These are phyloP conservation scores for Crambe crambe DNA, from an alignment of 37 sponge, comb jelly and placozoan genomes.

Conservation along the genomic window DNA sequence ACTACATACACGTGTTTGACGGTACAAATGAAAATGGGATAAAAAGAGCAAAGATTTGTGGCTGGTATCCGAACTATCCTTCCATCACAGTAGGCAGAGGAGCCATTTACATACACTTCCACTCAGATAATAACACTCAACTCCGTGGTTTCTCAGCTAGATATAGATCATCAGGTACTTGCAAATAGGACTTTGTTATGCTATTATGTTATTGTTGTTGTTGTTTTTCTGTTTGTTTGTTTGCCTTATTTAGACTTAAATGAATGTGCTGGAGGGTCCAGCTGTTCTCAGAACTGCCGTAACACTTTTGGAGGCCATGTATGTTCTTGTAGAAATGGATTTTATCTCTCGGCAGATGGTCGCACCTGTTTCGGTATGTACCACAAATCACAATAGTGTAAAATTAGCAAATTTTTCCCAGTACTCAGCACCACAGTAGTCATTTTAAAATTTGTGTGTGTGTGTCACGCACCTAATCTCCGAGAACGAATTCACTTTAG, in stretches of 20 bases:
- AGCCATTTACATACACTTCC: not conserved
- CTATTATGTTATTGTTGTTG: too few species aligned
- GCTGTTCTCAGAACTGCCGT: conserved; percentile 42
- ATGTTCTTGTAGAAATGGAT: conserved; percentile 53
- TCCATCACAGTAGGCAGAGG: not conserved
- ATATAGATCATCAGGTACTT: not conserved
- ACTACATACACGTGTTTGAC: not conserved
- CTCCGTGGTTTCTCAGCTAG: not conserved
- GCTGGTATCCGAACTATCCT: not conserved
- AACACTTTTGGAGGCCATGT: conserved; percentile 36
- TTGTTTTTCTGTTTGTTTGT: too few species aligned
- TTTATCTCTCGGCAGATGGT: conserved; percentile 50
- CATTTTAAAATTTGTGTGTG: not conserved
- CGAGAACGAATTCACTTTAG: too few species aligned
- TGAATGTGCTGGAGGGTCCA: conserved; percentile 28
- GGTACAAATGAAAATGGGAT: not conserved
- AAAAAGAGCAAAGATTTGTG: not conserved
- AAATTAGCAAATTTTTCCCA: too few species aligned
- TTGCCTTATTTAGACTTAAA: conserved; percentile 8
- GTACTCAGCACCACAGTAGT: not conserved
- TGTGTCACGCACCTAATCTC: too few species aligned
- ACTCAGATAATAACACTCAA: not conserved
- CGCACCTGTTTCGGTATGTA: conserved; percentile 54
- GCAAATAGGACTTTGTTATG: too few species aligned
- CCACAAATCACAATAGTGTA: not conserved